phyloP scores from a whole-genome alignment of 2,888 invertebrate species.

The Thera britannica region DNA sequence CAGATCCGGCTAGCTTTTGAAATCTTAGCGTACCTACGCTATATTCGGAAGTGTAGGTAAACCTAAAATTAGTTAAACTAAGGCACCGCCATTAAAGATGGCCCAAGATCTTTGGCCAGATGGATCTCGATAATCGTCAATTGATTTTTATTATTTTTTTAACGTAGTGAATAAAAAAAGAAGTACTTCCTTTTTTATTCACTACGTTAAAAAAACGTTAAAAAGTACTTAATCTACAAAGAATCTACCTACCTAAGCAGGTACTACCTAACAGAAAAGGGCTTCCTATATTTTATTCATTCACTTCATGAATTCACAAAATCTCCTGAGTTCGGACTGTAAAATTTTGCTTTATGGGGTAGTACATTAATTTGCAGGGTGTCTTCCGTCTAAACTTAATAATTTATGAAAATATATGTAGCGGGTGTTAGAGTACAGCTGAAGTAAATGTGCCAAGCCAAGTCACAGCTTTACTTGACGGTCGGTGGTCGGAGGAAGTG shows the following conservation, averaged over 20 bases:
- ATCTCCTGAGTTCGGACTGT: background rate
- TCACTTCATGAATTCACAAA: constrained; percentile 15
- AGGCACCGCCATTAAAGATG: background rate
- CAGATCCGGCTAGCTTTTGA: background rate
- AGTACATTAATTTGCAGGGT: background rate
- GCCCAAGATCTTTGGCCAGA: too few relatives aligned
- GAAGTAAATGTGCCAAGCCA: constrained; percentile 10
- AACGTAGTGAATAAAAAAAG: too few relatives aligned
- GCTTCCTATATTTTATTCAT: constrained; percentile 10
- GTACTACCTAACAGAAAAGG: constrained; percentile 5
- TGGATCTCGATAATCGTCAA: too few relatives aligned
- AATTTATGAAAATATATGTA: constrained; percentile 5
- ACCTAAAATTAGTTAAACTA: background rate
- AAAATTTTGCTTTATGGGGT: background rate
- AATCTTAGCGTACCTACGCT: background rate
- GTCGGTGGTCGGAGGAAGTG: constrained; percentile 14
- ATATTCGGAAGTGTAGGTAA: background rate
- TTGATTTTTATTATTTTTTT: too few relatives aligned
- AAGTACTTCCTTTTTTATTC: too few relatives aligned
- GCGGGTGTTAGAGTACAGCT: background rate
- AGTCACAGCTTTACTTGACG: constrained; percentile 12
- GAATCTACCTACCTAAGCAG: too few relatives aligned
- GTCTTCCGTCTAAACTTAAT: background rate
- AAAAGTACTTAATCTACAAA: too few relatives aligned
- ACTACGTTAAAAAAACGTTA: too few relatives aligned